A percentile compares a stretch with the other conserved stretches of the same genome.
Evolutionary conservation across 2,888 invertebrate genomes (phyloP).

Genomic region (Rhaphigaster nebulosa): DNA sequence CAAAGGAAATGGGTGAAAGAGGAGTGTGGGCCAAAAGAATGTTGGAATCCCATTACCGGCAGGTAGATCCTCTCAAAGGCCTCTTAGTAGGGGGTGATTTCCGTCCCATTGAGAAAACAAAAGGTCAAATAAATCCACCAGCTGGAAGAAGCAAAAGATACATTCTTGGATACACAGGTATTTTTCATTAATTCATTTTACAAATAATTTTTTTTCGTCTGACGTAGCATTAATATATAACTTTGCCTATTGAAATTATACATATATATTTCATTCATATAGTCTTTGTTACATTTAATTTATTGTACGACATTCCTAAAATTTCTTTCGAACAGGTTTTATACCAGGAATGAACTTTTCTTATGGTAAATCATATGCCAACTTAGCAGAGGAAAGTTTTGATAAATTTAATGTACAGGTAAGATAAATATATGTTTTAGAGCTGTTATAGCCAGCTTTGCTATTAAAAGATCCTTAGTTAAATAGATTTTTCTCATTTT

Average conservation of each 20-base stretch:
- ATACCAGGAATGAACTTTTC: conserved; percentile 79
- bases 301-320: conserved; percentile 26
- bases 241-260: not conserved
- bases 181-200: conserved; percentile 20
- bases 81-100: conserved; percentile 62
- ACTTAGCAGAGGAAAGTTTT: conserved; percentile 69
- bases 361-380: conserved; percentile 71
- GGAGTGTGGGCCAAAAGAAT: conserved; percentile 66
- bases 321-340: conserved; percentile 69
- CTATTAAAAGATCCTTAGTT: not conserved
- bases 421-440: not conserved
- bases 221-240: not conserved
- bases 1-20: conserved; percentile 70
- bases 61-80: conserved; percentile 63
- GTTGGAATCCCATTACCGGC: conserved; percentile 68
- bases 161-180: conserved; percentile 80
- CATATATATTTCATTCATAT: not conserved
- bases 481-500: not conserved
- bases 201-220: not conserved
- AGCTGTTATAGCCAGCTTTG: not conserved
- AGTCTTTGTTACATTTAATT: not conserved
- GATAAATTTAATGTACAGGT: conserved; percentile 59
- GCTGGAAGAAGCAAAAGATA: conserved; percentile 71
- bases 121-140: conserved; percentile 70
- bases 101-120: conserved; percentile 61